Evolutionary conservation across 2,113 vertebrate species (phyloP).

Genomic region (Piaya cayana): DNA sequence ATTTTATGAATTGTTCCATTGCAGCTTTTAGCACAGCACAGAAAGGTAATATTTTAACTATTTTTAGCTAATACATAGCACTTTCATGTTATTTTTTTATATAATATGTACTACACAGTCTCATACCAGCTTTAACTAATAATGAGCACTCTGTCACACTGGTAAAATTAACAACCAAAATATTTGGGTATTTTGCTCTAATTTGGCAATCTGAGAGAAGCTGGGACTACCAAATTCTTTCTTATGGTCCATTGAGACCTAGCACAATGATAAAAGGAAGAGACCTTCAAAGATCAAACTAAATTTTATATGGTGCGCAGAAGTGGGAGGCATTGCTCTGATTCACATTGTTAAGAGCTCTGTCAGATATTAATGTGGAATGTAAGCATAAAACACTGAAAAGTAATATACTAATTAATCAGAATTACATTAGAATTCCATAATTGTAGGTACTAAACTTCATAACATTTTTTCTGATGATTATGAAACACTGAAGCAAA

Average conservation of each 20-base stretch:
- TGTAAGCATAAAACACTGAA: not conserved
- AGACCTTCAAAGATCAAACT: not conserved
- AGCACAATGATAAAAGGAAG: not conserved
- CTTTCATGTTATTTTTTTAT: not conserved
- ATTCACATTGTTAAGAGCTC: not conserved
- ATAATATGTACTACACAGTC: not conserved
- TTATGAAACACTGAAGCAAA: slow-evolving; percentile 33
- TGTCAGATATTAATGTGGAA: not conserved
- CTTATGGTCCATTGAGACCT: not conserved
- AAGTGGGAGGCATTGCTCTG: not conserved
- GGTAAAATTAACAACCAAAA: not conserved
- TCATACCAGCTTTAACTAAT: not conserved
- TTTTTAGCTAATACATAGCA: not conserved
- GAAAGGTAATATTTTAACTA: not conserved
- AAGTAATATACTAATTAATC: slow-evolving; percentile 1
- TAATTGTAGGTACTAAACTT: not conserved
- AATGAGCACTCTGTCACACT: not conserved
- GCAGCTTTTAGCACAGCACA: not conserved
- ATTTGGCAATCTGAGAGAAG: not conserved
- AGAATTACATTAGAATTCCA: not conserved
- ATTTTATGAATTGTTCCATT: not conserved
- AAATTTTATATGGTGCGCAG: not conserved
- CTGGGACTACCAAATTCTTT: not conserved
- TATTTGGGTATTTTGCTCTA: not conserved
- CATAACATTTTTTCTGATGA: not conserved